Percentiles rank a stretch among this genome's conserved stretches.
Evolutionary conservation across 2,888 invertebrate genomes (phyloP).

Genomic region (Stegophylla sp.): DNA sequence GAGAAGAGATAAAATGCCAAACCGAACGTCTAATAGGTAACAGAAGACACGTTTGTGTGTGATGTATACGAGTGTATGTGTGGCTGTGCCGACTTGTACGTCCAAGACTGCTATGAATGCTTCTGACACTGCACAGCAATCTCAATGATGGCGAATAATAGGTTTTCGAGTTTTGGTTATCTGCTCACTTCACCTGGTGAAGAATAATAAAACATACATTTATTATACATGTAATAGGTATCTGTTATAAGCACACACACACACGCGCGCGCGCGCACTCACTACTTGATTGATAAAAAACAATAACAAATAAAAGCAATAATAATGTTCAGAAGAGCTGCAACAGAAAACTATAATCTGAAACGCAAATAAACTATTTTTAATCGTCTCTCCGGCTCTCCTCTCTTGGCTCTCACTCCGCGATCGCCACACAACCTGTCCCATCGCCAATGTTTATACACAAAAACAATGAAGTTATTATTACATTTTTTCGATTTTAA

Average conservation of each 20-base stretch:
- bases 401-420: not conserved
- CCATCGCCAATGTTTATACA: constrained; percentile 10
- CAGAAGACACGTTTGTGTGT: not conserved
- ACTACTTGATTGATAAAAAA: not conserved
- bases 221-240: too few species aligned
- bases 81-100: not conserved
- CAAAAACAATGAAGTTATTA: too few species aligned
- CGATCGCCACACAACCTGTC: not conserved
- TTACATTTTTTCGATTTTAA: not conserved
- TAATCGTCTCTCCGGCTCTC: constrained; percentile 3
- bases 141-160: constrained; percentile 45
- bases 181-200: constrained; percentile 52
- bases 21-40: not conserved
- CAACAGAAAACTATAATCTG: not conserved
- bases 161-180: constrained; percentile 37
- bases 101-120: constrained; percentile 61
- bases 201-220: too few species aligned
- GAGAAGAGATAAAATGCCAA: not conserved
- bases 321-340: not conserved
- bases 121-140: constrained; percentile 61
- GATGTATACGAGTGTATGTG: not conserved
- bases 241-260: not conserved
- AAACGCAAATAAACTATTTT: constrained; percentile 34
- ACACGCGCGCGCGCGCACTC: too few species aligned
- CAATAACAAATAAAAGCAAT: not conserved